Conservation (phyloP, 2,797 vertebrate genomes). For the Lagorchestes hirsutus region DNA sequence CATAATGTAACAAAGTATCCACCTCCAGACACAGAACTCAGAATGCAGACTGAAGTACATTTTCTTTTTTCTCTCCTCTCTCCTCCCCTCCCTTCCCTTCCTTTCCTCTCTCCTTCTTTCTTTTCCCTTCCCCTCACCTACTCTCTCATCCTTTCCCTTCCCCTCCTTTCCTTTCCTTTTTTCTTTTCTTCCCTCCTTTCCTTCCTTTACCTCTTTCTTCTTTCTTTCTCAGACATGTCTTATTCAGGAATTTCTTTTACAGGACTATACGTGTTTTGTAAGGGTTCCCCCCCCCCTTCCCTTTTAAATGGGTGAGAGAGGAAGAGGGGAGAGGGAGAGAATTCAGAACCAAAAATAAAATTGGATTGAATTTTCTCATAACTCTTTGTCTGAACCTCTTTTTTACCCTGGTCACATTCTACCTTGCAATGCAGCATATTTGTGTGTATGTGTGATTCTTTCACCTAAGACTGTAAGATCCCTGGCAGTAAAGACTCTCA, state of each 20-base stretch:
- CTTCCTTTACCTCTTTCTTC: neutral
- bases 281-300: neutral
- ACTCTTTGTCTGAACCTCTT: neutral
- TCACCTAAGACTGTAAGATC: neutral
- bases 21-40: no score
- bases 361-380: neutral
- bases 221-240: neutral
- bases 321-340: neutral
- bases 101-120: neutral
- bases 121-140: neutral
- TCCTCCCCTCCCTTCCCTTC: neutral
- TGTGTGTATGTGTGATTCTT: neutral
- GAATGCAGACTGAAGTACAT: no score
- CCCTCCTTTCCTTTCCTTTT: no score
- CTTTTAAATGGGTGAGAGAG: neutral
- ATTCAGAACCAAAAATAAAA: neutral
- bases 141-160: neutral
- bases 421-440: neutral
- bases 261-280: neutral
- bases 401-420: neutral
- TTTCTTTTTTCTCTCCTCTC: neutral
- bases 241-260: neutral
- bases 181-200: no score
- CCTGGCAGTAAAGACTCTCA: neutral
- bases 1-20: no score